These are phyloP conservation scores for Sanderia malayensis DNA, from an alignment of 30 jellyfish, hydroid and myxozoan genomes.

Conservation along the genomic window DNA sequence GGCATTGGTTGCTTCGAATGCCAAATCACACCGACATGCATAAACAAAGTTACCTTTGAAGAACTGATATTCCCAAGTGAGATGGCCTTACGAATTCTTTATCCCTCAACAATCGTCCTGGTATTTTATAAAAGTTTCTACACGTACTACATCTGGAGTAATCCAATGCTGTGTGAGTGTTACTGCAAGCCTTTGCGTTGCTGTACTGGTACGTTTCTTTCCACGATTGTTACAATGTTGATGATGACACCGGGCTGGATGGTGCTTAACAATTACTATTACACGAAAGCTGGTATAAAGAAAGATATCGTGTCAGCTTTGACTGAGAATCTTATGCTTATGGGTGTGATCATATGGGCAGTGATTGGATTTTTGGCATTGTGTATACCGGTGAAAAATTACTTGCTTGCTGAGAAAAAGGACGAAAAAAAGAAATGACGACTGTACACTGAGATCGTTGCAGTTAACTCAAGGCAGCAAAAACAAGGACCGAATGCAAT, in stretches of 20 bases:
- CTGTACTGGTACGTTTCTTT: constrained; percentile 65
- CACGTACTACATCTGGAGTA: constrained; percentile 70
- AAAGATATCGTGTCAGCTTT: constrained; percentile 65
- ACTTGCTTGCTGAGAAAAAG: constrained; percentile 57
- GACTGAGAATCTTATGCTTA: constrained; percentile 81
- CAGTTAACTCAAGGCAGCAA: too few relatives aligned
- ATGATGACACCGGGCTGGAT: constrained; percentile 88
- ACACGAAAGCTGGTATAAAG: constrained; percentile 57
- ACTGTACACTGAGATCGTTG: too few relatives aligned
- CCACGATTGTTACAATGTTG: constrained; percentile 65
- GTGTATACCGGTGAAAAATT: constrained; percentile 65
- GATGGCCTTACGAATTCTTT: constrained; percentile 44
- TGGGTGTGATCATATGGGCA: constrained; percentile 96
- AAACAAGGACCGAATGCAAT: too few relatives aligned
- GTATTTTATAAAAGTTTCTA: constrained; percentile 58
- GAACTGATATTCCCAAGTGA: constrained; percentile 32
- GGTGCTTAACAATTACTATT: constrained; percentile 59
- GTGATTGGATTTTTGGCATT: constrained; percentile 43
- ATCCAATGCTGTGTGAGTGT: constrained; percentile 78
- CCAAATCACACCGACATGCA: constrained; percentile 35
- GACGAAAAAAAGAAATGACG: constrained; percentile 42
- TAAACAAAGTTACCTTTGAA: constrained; percentile 22
- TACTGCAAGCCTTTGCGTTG: constrained; percentile 60
- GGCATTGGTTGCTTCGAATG: constrained; percentile 86
- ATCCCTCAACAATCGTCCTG: constrained; percentile 59